Evolutionary conservation across 2,113 vertebrate species (phyloP).

Genomic region (Sigmodon hispidus): DNA sequence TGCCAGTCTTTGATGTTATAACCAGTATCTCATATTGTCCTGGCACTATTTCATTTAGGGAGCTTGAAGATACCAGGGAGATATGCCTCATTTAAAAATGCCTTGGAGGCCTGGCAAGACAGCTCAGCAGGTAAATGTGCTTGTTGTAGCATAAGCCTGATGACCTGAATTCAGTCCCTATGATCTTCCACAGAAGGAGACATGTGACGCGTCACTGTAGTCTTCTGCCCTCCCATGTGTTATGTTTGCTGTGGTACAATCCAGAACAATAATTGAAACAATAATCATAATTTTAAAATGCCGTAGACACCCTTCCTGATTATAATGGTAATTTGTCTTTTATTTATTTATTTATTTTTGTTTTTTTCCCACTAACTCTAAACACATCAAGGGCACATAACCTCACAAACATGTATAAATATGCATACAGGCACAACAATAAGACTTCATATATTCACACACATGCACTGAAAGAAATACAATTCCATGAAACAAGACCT

Average conservation of each 20-base stretch:
- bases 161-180: background rate
- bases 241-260: too few species aligned
- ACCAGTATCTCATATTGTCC: background rate
- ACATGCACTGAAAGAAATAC: background rate
- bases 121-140: background rate
- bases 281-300: background rate
- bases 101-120: background rate
- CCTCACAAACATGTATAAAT: background rate
- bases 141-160: too few species aligned
- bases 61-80: background rate
- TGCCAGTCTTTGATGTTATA: background rate
- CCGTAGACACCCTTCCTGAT: background rate
- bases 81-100: background rate
- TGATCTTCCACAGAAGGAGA: background rate
- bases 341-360: too few species aligned
- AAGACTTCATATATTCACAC: background rate
- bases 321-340: background rate
- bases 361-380: background rate
- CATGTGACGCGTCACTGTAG: background rate
- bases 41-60: background rate
- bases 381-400: background rate
- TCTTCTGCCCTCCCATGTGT: background rate
- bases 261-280: background rate
- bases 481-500: background rate
- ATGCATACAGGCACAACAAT: fast-evolving